Conservation (phyloP, 2,888 invertebrate genomes). For the Punctoribates punctum region DNA sequence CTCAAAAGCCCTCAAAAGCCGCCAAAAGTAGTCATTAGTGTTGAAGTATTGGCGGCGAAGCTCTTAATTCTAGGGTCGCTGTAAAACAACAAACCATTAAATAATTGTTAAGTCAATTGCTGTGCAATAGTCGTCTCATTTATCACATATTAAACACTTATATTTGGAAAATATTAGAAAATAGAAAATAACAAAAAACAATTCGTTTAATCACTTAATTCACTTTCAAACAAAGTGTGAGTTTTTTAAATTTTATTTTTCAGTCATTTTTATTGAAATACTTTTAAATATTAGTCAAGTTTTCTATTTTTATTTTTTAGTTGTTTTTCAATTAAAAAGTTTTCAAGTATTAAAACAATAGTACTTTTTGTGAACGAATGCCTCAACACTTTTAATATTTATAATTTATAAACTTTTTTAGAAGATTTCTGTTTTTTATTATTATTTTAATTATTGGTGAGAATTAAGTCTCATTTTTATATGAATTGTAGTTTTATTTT, state of each 20-base stretch:
- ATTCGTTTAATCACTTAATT: neutral
- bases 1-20: no score
- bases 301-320: neutral
- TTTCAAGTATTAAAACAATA: conserved; percentile 17
- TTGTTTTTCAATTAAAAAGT: conserved; percentile 3
- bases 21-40: no score
- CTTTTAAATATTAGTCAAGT: neutral
- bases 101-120: conserved; percentile 22
- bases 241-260: conserved; percentile 8
- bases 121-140: conserved; percentile 32
- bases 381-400: neutral
- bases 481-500: conserved; percentile 23
- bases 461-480: conserved; percentile 24
- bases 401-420: neutral
- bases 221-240: neutral
- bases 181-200: neutral
- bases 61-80: no score
- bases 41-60: no score
- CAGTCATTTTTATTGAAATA: neutral
- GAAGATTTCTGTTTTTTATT: conserved; percentile 24
- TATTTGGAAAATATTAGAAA: neutral
- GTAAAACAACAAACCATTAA: no score
- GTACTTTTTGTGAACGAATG: neutral
- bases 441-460: conserved; percentile 8
- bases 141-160: conserved; percentile 21